Conservation (phyloP, 1,140 invertebrate species). For the Schlechtendalia chinensis region DNA sequence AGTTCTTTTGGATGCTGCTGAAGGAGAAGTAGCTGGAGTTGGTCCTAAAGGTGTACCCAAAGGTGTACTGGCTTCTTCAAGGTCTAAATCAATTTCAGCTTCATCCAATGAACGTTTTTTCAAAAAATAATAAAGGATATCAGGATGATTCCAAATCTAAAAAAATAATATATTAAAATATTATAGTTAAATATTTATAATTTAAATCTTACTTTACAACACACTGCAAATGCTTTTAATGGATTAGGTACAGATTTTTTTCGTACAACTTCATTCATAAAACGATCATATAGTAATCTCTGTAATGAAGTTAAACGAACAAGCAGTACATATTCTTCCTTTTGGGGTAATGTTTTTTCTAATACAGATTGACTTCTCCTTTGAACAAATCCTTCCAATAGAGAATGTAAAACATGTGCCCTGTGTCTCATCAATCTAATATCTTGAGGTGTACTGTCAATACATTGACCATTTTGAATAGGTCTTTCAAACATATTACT, state of each 20-base stretch:
- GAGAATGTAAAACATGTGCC: slow-evolving; percentile 84
- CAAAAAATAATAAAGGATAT: slow-evolving; percentile 89
- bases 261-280: slow-evolving; percentile 87
- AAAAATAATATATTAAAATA: slow-evolving; percentile 51
- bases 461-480: slow-evolving; percentile 91
- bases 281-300: slow-evolving; percentile 80
- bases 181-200: neutral
- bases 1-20: slow-evolving; percentile 51
- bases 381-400: slow-evolving; percentile 90
- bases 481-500: slow-evolving; percentile 94
- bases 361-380: slow-evolving; percentile 85
- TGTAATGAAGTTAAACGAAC: slow-evolving; percentile 86
- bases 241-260: slow-evolving; percentile 89
- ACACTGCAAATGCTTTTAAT: slow-evolving; percentile 95
- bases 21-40: slow-evolving; percentile 50
- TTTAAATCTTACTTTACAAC: slow-evolving; percentile 76
- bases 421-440: slow-evolving; percentile 85
- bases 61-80: slow-evolving; percentile 59
- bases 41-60: slow-evolving; percentile 55
- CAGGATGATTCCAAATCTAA: slow-evolving; percentile 98
- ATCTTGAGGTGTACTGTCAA: slow-evolving; percentile 87
- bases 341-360: slow-evolving; percentile 80
- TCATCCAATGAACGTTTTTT: slow-evolving; percentile 77
- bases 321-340: slow-evolving; percentile 88
- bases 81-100: slow-evolving; percentile 80